phyloP scores from a whole-genome alignment of 2,888 invertebrate genomes.

The Lochmaea capreae region DNA sequence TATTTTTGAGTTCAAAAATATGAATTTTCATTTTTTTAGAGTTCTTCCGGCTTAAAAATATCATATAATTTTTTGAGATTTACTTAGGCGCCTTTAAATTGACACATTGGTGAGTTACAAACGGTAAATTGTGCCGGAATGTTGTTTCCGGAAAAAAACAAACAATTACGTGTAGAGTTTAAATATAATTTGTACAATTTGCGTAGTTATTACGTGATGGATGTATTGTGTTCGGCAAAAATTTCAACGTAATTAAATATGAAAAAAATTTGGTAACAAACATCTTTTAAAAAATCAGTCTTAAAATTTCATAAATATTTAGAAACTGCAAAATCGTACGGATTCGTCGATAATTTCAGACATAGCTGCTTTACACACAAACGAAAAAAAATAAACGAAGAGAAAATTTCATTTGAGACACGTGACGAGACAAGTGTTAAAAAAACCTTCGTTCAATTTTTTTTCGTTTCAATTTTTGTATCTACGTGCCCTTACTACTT shows the following conservation, averaged over 20 bases:
- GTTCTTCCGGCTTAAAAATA: no score
- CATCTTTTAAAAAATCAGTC: slow-evolving; percentile 50
- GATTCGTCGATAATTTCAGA: slow-evolving; percentile 25
- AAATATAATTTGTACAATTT: slow-evolving; percentile 28
- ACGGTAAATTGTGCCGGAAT: no score
- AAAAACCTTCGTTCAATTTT: no score
- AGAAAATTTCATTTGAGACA: slow-evolving; percentile 1
- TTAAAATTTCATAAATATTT: slow-evolving; percentile 38
- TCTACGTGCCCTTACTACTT: no score
- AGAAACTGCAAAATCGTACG: slow-evolving; percentile 26
- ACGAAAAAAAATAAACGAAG: background rate
- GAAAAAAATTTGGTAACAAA: slow-evolving; percentile 47
- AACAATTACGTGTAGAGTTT: slow-evolving; percentile 10
- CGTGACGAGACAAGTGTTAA: no score
- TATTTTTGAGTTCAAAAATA: no score
- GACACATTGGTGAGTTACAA: no score
- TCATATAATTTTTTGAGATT: no score
- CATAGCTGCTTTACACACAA: slow-evolving; percentile 11
- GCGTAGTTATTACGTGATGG: background rate
- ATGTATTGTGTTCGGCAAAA: slow-evolving; percentile 18
- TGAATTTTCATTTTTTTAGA: no score
- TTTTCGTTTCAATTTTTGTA: no score
- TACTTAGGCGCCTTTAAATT: no score
- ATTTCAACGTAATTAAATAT: slow-evolving; percentile 17
- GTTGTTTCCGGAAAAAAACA: background rate